Evolutionary conservation across 2,888 invertebrate species (phyloP).

Genomic region (Pseudoips prasinana): DNA sequence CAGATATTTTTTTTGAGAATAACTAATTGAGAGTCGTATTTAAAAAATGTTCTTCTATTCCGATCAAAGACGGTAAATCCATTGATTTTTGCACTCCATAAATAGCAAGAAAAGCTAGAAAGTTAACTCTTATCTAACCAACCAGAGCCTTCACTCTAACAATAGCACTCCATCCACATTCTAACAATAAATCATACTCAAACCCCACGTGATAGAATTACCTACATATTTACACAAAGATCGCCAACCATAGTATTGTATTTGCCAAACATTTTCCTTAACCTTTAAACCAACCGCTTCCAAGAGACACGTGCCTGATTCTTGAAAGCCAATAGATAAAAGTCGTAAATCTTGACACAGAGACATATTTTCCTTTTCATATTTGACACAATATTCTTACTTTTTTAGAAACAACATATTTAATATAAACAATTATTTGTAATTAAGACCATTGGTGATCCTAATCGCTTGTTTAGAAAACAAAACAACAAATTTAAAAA

Average conservation of each 20-base stretch:
- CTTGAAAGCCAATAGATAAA: conserved; percentile 31
- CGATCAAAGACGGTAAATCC: too few relatives aligned
- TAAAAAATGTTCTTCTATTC: too few relatives aligned
- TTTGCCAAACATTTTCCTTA: conserved; percentile 10
- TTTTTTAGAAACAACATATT: conserved; percentile 3
- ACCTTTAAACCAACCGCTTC: conserved; percentile 10
- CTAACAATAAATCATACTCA: conserved; percentile 20
- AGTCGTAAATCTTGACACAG: conserved; percentile 26
- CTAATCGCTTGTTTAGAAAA: too few relatives aligned
- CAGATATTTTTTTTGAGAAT: too few relatives aligned
- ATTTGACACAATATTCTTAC: conserved; percentile 8
- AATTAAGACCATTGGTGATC: too few relatives aligned
- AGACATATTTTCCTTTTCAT: conserved; percentile 17
- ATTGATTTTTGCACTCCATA: too few relatives aligned
- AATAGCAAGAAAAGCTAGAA: too few relatives aligned
- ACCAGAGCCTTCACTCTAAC: conserved; percentile 1
- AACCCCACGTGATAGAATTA: conserved; percentile 16
- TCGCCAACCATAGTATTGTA: background rate
- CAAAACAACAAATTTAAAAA: too few relatives aligned
- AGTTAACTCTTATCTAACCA: too few relatives aligned
- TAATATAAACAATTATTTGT: too few relatives aligned
- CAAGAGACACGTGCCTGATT: conserved; percentile 16
- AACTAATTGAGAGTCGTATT: too few relatives aligned
- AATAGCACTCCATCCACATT: conserved; percentile 15
- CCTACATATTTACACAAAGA: conserved; percentile 8